Conservation (phyloP, 2,888 invertebrate species). For the Meteorus colon region DNA sequence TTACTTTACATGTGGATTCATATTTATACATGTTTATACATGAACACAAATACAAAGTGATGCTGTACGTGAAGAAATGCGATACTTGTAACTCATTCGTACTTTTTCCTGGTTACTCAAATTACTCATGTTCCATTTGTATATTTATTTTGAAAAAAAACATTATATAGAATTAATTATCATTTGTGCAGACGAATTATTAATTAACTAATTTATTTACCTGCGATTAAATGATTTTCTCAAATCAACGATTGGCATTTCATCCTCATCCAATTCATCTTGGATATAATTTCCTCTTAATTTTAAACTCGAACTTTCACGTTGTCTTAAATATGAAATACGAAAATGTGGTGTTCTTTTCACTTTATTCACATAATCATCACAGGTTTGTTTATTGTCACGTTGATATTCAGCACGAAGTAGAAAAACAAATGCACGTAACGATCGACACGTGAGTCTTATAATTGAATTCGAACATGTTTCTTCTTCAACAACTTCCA, state of each 20-base stretch:
- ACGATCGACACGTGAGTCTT: constrained; percentile 66
- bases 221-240: constrained; percentile 65
- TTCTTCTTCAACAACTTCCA: constrained; percentile 68
- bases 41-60: neutral
- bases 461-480: constrained; percentile 64
- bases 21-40: neutral
- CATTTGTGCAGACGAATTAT: too few species aligned
- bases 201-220: constrained; percentile 51
- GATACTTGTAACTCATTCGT: neutral
- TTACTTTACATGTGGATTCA: neutral
- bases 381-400: constrained; percentile 59
- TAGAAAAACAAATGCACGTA: constrained; percentile 66
- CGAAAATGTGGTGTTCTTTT: constrained; percentile 29
- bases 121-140: constrained; percentile 20
- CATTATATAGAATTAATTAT: neutral
- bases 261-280: constrained; percentile 56
- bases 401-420: constrained; percentile 65
- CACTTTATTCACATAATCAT: constrained; percentile 50
- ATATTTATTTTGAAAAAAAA: constrained; percentile 3
- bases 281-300: constrained; percentile 62
- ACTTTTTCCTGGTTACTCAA: constrained; percentile 14
- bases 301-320: constrained; percentile 34
- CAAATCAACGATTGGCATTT: constrained; percentile 58
- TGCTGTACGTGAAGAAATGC: neutral
- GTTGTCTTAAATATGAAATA: neutral